Conservation (phyloP, 2,888 invertebrate species). For the Tortrix viridana region DNA sequence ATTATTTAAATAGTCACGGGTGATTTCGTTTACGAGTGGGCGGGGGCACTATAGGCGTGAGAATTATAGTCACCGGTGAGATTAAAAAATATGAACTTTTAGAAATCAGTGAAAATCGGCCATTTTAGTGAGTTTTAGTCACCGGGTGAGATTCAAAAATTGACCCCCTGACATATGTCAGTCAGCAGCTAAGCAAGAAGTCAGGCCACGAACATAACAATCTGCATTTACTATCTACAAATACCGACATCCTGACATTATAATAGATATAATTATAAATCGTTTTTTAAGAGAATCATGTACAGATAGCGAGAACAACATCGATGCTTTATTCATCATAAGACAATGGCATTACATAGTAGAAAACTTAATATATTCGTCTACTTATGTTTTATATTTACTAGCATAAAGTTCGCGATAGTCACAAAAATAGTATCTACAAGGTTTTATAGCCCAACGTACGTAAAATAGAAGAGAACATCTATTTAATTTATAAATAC, state of each 20-base stretch:
- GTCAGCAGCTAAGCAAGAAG: neutral
- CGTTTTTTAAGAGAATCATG: constrained; percentile 41
- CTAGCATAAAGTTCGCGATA: constrained; percentile 25
- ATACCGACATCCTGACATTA: constrained; percentile 48
- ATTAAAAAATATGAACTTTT: too few relatives aligned
- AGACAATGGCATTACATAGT: constrained; percentile 54
- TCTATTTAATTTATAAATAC: constrained; percentile 26
- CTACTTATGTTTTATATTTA: constrained; percentile 25
- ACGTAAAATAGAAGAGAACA: constrained; percentile 35
- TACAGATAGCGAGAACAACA: constrained; percentile 42
- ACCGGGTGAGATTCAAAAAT: too few relatives aligned
- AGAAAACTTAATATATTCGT: constrained; percentile 33
- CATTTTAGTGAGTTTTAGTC: too few relatives aligned
- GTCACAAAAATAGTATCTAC: constrained; percentile 37
- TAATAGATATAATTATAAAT: constrained; percentile 48
- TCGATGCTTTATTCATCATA: constrained; percentile 66
- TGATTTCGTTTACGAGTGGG: too few relatives aligned
- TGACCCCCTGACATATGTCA: neutral
- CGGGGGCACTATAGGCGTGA: too few relatives aligned
- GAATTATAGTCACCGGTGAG: too few relatives aligned
- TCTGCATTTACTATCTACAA: constrained; percentile 42
- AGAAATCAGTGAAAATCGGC: too few relatives aligned
- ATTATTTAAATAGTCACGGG: too few relatives aligned
- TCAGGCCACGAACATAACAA: constrained; percentile 1
- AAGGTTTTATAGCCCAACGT: constrained; percentile 32